Conservation (phyloP, 1,140 invertebrate species). For the Cyrtorhinus lividipennis region DNA sequence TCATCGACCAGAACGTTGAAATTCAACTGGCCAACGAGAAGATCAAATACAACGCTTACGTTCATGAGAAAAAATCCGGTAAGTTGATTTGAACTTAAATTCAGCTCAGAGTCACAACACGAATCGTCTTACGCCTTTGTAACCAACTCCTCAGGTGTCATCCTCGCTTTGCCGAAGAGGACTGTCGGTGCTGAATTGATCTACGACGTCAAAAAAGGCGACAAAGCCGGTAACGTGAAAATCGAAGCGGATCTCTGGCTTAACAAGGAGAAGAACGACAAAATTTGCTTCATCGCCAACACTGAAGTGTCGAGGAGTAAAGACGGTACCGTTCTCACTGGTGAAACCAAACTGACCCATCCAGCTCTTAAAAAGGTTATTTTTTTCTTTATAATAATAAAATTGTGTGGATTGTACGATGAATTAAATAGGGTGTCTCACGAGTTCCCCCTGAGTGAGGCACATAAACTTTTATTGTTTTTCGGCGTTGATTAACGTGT, state of each 20-base stretch:
- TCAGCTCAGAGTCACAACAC: no score
- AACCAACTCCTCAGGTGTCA: slow-evolving; percentile 33
- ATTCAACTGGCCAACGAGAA: slow-evolving; percentile 46
- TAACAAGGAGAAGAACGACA: slow-evolving; percentile 51
- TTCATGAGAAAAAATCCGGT: slow-evolving; percentile 40
- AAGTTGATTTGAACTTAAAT: no score
- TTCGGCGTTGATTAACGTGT: no score
- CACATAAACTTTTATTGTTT: no score
- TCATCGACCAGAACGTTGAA: slow-evolving; percentile 45
- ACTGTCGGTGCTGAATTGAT: slow-evolving; percentile 36
- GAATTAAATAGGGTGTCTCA: no score
- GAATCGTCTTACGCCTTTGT: no score
- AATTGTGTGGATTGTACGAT: no score
- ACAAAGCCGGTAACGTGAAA: slow-evolving; percentile 23
- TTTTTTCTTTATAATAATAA: slow-evolving; percentile 13
- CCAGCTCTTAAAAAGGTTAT: slow-evolving; percentile 49
- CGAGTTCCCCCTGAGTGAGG: no score
- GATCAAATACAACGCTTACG: slow-evolving; percentile 45
- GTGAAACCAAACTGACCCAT: slow-evolving; percentile 44
- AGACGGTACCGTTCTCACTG: slow-evolving; percentile 33
- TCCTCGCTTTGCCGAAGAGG: slow-evolving; percentile 45
- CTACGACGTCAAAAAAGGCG: slow-evolving; percentile 13
- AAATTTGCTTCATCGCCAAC: slow-evolving; percentile 24
- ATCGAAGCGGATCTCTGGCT: slow-evolving; percentile 42
- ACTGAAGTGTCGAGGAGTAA: slow-evolving; percentile 18